These are phyloP conservation scores for Molothrus ater DNA, from an alignment of 2,797 vertebrate species.

Conservation along the genomic window DNA sequence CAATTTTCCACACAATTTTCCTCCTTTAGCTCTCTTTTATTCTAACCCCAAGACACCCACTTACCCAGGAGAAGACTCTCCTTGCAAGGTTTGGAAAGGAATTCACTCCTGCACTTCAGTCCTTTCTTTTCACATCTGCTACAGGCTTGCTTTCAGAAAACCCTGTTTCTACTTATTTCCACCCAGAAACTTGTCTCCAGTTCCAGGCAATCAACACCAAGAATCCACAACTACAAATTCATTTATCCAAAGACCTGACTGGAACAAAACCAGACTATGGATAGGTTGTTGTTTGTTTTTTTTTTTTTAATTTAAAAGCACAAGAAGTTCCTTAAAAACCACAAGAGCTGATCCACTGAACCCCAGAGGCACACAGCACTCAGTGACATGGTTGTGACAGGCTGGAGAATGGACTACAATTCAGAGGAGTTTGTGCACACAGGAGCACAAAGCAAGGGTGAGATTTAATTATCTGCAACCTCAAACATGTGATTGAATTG, in stretches of 20 bases:
- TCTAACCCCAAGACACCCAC: neutral
- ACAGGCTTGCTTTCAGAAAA: neutral
- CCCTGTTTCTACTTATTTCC: neutral
- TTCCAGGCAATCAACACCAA: neutral
- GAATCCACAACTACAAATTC: neutral
- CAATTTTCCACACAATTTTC: constrained; percentile 47
- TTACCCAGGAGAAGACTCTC: neutral
- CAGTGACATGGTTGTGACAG: fast-evolving
- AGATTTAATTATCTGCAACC: neutral
- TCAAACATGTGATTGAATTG: fast-evolving
- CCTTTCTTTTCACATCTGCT: neutral
- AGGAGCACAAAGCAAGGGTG: neutral
- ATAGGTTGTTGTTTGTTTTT: neutral
- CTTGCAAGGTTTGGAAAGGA: neutral
- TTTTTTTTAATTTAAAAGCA: neutral
- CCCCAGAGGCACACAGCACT: neutral
- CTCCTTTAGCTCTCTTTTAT: constrained; percentile 19
- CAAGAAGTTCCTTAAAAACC: neutral
- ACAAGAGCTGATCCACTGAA: neutral
- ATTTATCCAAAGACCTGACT: neutral
- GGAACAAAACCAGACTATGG: neutral
- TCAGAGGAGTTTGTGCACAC: neutral
- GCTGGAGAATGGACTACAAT: neutral
- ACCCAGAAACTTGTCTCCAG: neutral
- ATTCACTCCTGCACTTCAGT: neutral